Base-by-base conservation (phyloP, 2,888 invertebrate species). In the Scotopteryx bipunctaria region DNA sequence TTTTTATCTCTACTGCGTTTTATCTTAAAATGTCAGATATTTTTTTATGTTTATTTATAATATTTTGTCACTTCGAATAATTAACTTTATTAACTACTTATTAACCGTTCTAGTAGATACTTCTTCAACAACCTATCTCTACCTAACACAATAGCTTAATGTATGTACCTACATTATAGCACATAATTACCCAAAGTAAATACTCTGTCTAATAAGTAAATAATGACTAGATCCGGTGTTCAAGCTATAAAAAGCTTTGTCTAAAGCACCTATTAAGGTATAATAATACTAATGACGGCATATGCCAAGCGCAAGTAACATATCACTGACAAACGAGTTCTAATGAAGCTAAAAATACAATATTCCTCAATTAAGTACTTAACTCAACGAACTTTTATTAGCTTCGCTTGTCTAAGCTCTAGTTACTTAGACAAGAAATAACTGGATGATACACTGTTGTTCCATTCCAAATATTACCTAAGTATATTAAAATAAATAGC, bases 341-440 rank as follows among this genome's bases (percentile, higher is more conserved):
- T 54, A 56, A 57, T 48, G 41, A 57, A 48, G 53, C 57, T 57
- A 55, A 54, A 53, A 48, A 60, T 60, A 57, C 37, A 17, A 32
- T 52, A 33, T 50, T 42, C n/a, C 13, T 57, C 21, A 51, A 44
- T 49, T 48, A 46, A 46, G n/a, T 32, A 49, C 31, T 32, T 33
- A 35, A 21, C 42, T 47, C 32, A 29, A 38, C 37, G 47, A 32
- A 31, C 43, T 43, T 53, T 47, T 53, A 47, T 47, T 47, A 35
- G 37, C 29, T 19, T 53, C 47, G 33, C 32, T 38, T 38, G 27
- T 29, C 29, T 42, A 46, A 46, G 41, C 36, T 41, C 31, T 31
- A 19, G 32, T 38, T 38, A 37, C 23, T 32, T 38, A 37, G 23
- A 13, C 35, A 16, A 41, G 29, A 19, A 40, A 27, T 16, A 15